Base-by-base conservation (phyloP, 2,113 vertebrate species). In the Paraplagusia blochii region DNA sequence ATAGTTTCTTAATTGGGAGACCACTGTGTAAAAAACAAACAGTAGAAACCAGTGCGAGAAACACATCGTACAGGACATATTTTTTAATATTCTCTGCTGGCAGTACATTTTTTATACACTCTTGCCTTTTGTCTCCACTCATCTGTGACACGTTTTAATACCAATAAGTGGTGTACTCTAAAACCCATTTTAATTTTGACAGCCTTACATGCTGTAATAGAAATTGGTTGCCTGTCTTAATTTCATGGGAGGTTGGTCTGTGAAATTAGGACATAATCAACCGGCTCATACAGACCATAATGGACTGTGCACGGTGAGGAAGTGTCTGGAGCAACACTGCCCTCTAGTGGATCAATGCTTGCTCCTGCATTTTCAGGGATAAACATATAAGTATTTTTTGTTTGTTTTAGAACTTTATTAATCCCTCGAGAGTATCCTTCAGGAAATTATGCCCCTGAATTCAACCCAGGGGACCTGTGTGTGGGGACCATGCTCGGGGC, bases 321-420 rank as follows among this genome's bases (percentile, higher is more conserved):
- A 4, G 60, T 49, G 48, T 9, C 15, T 54, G 55, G 39, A 55
- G 60, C 66, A 58, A 57, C 58, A 69, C 72, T 77, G 77, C 75
- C 63, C 77, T 56, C 76, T 76, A 64, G 60, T 81, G 82, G 80
- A 63, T n/a, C 8, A 43, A 14, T 14, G 42, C 15, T 36, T 53
- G 19, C 29, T 50, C 17, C 17, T 74, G 45, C 70, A 0, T 11
- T 22, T 11, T 7, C 9, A 12, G 2, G 22, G n/a, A n/a, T n/a
- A n/a, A n/a, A n/a, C n/a, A n/a, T n/a, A n/a, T n/a, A n/a, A n/a
- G n/a, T n/a, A n/a, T n/a, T n/a, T n/a, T n/a, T n/a, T n/a, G n/a
- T n/a, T n/a, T n/a, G n/a, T n/a, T n/a, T n/a, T n/a, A n/a, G n/a
- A n/a, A n/a, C n/a, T n/a, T n/a, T n/a, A n/a, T n/a, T n/a, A n/a